Evolutionary conservation across 2,797 vertebrate species (phyloP), one percentile per base, ranked within the genome.

Genomic region (Smutsia temminckii): DNA sequence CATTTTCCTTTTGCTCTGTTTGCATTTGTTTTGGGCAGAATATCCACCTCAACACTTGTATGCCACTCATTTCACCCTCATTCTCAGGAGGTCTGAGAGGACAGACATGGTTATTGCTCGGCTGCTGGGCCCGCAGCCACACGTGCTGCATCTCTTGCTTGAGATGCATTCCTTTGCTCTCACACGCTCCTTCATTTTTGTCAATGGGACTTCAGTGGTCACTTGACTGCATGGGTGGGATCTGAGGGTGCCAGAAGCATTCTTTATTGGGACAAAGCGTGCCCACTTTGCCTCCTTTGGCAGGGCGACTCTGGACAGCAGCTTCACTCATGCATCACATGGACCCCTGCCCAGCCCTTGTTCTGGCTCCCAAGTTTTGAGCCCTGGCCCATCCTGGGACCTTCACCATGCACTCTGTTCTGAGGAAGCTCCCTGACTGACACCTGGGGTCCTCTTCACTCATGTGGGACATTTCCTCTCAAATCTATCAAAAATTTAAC

Each of bases 241-340:
- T 42, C 59, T 6, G 18, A 55, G 49, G 16, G 17, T 49, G 6
- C 4, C 18, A 2, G 13, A 40, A 29, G 17, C 23, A 13, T 12
- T 42, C 21, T n/a, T 74, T 1, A 46, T 2, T 23, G 23, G 5
- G 16, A 6, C 9, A 1, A 9, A 37, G 42, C 9, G 6, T 0
- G 18, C 0, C 12, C 5, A 2, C 20, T 0, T 40, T 3, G 17
- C 72, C 17, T 46, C 5, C 37, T 34, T 34, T 17, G 29, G 18
- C 4, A 2, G 16, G 10, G 7, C 10, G 0, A n/a, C 6, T 59
- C 32, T 69, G 34, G 27, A 1, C 20, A 0, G 5, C 5, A 20
- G 21, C 51, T 18, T 55, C 21, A 20, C 3, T 34, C 9, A 37
- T 13, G 16, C 0, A 0, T 40, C 18, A 0, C 0, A 2, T 16